Conservation (phyloP, 2,113 vertebrate genomes). For the Amphiprion percula region DNA sequence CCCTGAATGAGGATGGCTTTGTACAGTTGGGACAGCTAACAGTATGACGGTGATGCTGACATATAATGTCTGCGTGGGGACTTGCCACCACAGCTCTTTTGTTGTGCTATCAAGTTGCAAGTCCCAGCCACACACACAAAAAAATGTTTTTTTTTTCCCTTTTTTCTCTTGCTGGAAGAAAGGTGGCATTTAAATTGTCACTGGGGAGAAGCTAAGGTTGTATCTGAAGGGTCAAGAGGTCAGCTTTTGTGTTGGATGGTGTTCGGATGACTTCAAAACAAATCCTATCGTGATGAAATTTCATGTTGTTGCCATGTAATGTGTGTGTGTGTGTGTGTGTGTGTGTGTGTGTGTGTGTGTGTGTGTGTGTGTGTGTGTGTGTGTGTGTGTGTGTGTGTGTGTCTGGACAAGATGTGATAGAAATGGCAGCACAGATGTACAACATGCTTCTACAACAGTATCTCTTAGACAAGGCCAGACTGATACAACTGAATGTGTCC, state of each 20-base stretch:
- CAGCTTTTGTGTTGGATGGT: slow-evolving; percentile 71
- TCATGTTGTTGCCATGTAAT: slow-evolving; percentile 65
- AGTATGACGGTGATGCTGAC: slow-evolving; percentile 84
- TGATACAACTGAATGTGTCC: slow-evolving; percentile 36
- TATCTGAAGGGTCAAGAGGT: slow-evolving; percentile 83
- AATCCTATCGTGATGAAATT: slow-evolving; percentile 80
- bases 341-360: slow-evolving; percentile 48
- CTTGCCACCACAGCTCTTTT: slow-evolving; percentile 84
- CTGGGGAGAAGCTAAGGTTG: slow-evolving; percentile 76
- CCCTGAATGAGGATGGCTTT: slow-evolving; percentile 86
- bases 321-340: slow-evolving; percentile 4
- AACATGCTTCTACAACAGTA: slow-evolving; percentile 52
- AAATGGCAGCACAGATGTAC: slow-evolving; percentile 53
- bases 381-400: slow-evolving; percentile 33
- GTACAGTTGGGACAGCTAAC: slow-evolving; percentile 86
- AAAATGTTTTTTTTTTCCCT: slow-evolving; percentile 60
- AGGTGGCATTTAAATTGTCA: slow-evolving; percentile 85
- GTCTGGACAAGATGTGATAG: slow-evolving; percentile 32
- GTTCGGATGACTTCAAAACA: slow-evolving; percentile 80
- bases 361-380: slow-evolving; percentile 48
- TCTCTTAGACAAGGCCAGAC: slow-evolving; percentile 36
- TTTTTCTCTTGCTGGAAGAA: slow-evolving; percentile 70
- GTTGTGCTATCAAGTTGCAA: slow-evolving; percentile 86
- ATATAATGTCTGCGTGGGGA: slow-evolving; percentile 84
- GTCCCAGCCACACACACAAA: slow-evolving; percentile 70